Evolutionary conservation across 92 coral and sea anemone species (phyloP).

Genomic region (Blastomussa wellsi): DNA sequence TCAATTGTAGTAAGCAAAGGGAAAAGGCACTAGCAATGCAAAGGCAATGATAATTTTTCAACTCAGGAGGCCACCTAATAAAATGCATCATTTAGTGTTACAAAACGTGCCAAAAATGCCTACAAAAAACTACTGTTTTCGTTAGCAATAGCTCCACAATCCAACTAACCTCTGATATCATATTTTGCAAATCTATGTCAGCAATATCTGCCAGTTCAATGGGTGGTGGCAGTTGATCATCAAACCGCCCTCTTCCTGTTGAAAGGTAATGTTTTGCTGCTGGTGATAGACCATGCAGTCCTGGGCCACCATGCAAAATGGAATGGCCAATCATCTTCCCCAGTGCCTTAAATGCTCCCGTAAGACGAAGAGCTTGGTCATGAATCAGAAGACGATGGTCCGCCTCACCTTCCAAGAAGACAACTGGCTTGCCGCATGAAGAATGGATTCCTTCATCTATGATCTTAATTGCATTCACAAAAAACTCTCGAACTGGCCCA

Average conservation of each 20-base stretch:
- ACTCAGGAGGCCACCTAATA: too few relatives aligned
- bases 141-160: too few relatives aligned
- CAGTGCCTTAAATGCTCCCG: constrained; percentile 56
- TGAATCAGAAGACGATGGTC: constrained; percentile 61
- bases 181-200: constrained; percentile 42
- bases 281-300: constrained; percentile 41
- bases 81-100: too few relatives aligned
- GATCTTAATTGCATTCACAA: background rate
- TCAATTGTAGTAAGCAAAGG: too few relatives aligned
- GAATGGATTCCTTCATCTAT: constrained; percentile 54
- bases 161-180: constrained; percentile 54
- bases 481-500: constrained; percentile 45
- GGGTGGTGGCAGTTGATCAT: constrained; percentile 45
- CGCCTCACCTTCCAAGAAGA: constrained; percentile 62
- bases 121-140: background rate
- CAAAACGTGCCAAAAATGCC: background rate
- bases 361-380: constrained; percentile 49
- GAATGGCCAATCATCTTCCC: constrained; percentile 65
- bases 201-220: constrained; percentile 54
- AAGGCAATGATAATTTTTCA: too few relatives aligned
- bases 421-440: constrained; percentile 41
- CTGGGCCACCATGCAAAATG: constrained; percentile 67
- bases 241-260: constrained; percentile 6
- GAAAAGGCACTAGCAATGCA: too few relatives aligned
- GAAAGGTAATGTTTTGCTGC: constrained; percentile 53